Base-by-base conservation (phyloP, 2,113 vertebrate genomes). In the Cyrtonyx montezumae region DNA sequence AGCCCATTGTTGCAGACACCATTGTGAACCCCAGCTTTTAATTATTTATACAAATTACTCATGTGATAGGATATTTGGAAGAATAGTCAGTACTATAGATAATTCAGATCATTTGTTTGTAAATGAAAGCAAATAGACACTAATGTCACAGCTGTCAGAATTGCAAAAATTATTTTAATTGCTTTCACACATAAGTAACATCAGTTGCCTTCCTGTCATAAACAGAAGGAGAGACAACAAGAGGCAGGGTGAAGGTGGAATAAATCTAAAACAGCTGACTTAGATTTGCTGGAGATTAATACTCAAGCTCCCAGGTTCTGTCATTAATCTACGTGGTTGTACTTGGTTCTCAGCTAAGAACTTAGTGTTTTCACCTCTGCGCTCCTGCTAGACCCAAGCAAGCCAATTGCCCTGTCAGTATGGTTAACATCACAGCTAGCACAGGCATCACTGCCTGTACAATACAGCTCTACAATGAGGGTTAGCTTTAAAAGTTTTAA, bases 1-100 rank as follows among this genome's bases (percentile, higher is more conserved):
- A 97, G 92, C 87, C 92, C 85, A 74, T 94, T 91, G 96, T 93
- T 97, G 80, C 85, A 92, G 71, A 80, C 80, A 87, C 87, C 73
- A 82, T 69, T 78, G 73, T 94, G 95, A 96, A 96, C 95, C 86
- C 86, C 93, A 93, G 96, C 69, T 97, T 96, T 97, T 97, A 97
- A 96, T 97, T 97, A 96, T 96, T 96, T 95, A 96, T 89, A 95
- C 36, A 61, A 94, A 89, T 69, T 86, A 95, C 67, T 95, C 91
- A 86, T 59, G 81, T 51, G 51, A 95, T 83, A 84, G 81, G 65
- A 85, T 91, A 79, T 32, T 84, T 87, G 88, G 70, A 90, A 94
- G 75, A 71, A 91, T 86, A 86, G 96, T 68, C 91, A 92, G 42
- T 67, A 25, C 43, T 92, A 79, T 6, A 92, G 67, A 93, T 84